A percentile compares a stretch with the other conserved stretches of the same genome.
These are phyloP conservation scores for Oryzias woworae DNA, from an alignment of 2,113 vertebrate species.

Conservation along the genomic window DNA sequence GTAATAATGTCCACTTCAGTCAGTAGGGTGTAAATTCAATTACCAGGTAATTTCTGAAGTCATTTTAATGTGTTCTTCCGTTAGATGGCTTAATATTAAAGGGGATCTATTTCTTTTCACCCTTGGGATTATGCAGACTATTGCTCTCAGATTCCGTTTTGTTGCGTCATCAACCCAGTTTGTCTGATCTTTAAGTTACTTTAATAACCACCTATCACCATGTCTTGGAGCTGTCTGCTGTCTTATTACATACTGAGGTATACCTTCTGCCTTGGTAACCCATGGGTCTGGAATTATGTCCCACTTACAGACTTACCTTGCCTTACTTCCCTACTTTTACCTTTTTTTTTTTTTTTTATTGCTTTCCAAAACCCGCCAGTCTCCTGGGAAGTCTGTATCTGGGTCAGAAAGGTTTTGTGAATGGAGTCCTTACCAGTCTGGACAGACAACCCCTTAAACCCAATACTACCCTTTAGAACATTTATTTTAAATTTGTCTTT, in stretches of 20 bases:
- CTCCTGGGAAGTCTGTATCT: constrained; percentile 68
- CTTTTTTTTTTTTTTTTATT: constrained; percentile 38
- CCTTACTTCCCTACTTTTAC: constrained; percentile 55
- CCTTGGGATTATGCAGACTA: background rate
- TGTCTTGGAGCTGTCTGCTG: constrained; percentile 27
- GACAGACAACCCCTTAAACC: constrained; percentile 33
- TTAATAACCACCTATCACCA: constrained; percentile 8
- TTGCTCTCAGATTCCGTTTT: no score
- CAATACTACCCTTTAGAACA: constrained; percentile 51
- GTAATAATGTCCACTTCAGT: background rate
- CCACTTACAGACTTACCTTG: constrained; percentile 54
- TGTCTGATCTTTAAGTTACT: no score
- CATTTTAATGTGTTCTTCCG: constrained; percentile 4
- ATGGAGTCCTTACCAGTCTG: constrained; percentile 60
- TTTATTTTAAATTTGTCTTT: constrained; percentile 62
- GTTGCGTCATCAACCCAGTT: no score
- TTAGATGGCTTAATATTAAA: background rate
- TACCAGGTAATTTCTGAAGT: constrained; percentile 1
- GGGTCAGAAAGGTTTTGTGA: constrained; percentile 73
- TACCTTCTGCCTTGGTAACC: constrained; percentile 43
- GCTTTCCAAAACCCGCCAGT: constrained; percentile 43
- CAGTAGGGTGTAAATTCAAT: constrained; percentile 8
- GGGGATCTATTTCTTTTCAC: constrained; percentile 10
- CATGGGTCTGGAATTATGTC: constrained; percentile 66
- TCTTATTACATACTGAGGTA: constrained; percentile 3